A percentile compares a stretch with the other conserved stretches of the same genome.
These are phyloP conservation scores for Microcebus murinus DNA, from an alignment of 2,113 vertebrate genomes.

Conservation along the genomic window DNA sequence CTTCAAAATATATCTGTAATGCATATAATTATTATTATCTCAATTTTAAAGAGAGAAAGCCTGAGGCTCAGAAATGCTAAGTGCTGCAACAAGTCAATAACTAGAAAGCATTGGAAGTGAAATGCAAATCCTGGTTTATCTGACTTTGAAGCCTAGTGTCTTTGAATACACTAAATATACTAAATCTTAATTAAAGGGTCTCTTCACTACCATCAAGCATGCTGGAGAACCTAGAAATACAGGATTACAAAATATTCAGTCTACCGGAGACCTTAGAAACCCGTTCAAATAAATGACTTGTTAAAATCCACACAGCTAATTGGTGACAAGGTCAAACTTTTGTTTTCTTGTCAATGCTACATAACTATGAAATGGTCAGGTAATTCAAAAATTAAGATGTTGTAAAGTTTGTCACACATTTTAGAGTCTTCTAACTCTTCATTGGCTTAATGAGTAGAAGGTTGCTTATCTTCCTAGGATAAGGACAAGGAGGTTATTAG, in stretches of 20 bases:
- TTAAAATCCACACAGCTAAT: neutral
- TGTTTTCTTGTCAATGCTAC: neutral
- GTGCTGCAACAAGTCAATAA: neutral
- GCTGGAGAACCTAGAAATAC: neutral
- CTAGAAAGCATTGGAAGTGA: neutral
- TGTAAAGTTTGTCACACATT: neutral
- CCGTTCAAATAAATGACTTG: neutral
- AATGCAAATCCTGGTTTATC: neutral
- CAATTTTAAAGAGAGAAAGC: neutral
- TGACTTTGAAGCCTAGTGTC: neutral
- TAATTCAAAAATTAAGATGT: neutral
- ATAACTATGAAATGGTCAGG: neutral
- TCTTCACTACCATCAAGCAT: neutral
- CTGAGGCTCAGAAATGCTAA: neutral
- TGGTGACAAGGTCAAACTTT: neutral
- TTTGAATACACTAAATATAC: neutral
- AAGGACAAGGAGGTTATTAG: neutral
- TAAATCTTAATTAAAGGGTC: neutral
- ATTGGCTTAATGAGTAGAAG: neutral
- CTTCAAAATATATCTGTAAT: neutral
- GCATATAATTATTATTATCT: neutral
- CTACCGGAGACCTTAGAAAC: neutral
- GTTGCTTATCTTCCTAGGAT: neutral
- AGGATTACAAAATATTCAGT: neutral
- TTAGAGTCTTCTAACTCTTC: neutral